Evolutionary conservation across 2,888 invertebrate genomes (phyloP).

Genomic region (Bellardia pandia): DNA sequence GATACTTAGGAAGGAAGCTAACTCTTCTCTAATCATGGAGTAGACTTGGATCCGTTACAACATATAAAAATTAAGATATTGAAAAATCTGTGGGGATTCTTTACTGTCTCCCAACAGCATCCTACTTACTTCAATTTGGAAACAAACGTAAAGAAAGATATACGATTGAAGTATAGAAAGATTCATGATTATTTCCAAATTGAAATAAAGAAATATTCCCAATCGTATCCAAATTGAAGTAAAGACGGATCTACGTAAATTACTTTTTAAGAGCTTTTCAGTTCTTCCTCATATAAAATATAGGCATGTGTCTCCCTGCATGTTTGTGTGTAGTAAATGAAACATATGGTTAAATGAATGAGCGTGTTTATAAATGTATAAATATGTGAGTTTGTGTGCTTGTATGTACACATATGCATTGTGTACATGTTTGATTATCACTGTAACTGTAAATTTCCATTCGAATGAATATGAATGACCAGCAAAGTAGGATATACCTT

Average conservation of each 20-base stretch:
- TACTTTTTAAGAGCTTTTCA: not conserved
- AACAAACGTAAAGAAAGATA: too few relatives aligned
- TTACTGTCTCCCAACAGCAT: too few relatives aligned
- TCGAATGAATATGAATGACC: constrained; percentile 72
- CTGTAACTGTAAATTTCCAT: constrained; percentile 73
- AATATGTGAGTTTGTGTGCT: not conserved
- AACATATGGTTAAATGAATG: constrained; percentile 66
- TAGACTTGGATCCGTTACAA: too few relatives aligned
- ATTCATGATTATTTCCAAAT: too few relatives aligned
- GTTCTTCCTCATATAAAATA: not conserved
- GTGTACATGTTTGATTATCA: constrained; percentile 65
- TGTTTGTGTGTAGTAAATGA: constrained; percentile 43
- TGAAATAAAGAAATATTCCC: too few relatives aligned
- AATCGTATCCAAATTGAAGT: too few relatives aligned
- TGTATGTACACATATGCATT: constrained; percentile 7
- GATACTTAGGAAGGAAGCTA: too few relatives aligned
- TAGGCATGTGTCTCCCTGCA: not conserved
- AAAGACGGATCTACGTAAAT: not conserved
- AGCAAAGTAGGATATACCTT: constrained; percentile 68
- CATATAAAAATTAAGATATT: too few relatives aligned
- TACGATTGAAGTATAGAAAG: too few relatives aligned
- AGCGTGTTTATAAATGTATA: constrained; percentile 10
- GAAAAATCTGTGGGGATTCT: too few relatives aligned
- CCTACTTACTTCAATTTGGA: too few relatives aligned
- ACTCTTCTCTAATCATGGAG: too few relatives aligned